Evolutionary conservation across 2,888 invertebrate genomes (phyloP).

Genomic region (Apodemia duryi): DNA sequence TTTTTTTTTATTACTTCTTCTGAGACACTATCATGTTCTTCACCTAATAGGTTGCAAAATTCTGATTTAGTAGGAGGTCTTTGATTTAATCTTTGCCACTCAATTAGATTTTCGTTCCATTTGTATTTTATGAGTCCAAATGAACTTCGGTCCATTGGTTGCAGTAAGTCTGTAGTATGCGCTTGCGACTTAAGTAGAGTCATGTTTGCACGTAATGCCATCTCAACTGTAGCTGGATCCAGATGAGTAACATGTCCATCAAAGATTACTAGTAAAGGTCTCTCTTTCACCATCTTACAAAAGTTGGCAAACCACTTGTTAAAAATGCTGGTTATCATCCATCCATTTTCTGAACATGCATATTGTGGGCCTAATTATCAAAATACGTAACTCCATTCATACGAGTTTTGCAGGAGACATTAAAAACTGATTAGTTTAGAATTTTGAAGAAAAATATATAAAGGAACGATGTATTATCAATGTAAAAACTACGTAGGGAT

Average conservation of each 20-base stretch:
- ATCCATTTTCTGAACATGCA: conserved; percentile 21
- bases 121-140: neutral
- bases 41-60: too few species aligned
- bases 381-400: too few species aligned
- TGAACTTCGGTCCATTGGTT: neutral
- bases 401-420: too few species aligned
- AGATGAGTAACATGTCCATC: conserved; percentile 22
- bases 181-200: conserved; percentile 16
- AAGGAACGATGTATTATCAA: too few species aligned
- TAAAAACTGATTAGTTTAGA: too few species aligned
- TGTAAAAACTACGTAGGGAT: too few species aligned
- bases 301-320: conserved; percentile 21
- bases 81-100: too few species aligned
- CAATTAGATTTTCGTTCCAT: too few species aligned
- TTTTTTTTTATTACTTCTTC: neutral
- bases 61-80: too few species aligned
- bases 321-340: conserved; percentile 22
- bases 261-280: conserved; percentile 21
- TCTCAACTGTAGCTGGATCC: conserved; percentile 21
- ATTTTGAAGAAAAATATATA: too few species aligned
- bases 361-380: too few species aligned
- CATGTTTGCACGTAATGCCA: conserved; percentile 20
- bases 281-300: conserved; percentile 19
- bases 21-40: neutral
- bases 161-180: neutral